Base-by-base conservation (phyloP, 2,888 invertebrate genomes). In the Lasioglossum lativentre region DNA sequence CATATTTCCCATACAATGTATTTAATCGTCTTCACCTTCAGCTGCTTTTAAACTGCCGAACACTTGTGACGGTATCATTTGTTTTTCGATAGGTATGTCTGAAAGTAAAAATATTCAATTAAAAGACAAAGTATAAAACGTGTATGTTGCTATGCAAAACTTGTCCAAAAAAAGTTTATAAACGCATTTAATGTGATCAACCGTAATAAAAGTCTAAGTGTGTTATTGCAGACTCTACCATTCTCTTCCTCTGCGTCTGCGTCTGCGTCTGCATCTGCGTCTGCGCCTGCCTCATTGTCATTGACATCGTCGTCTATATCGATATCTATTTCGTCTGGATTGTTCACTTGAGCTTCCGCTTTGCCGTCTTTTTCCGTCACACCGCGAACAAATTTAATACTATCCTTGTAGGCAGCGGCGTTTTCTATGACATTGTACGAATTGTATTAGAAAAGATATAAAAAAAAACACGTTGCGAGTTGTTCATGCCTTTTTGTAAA, bases 271-370 rank as follows among this genome's bases (percentile, higher is more conserved):
- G 34, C 34, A 3, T 34, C 34, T 34, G 34, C 34, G 34, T 34
- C 34, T 34, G 92, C 93, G 12, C 96, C 96, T 34, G 96, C 96
- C 70, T 96, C 96, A 73, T 96, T 96, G 8, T 97, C 97, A 30
- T 97, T 97, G 2, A 96, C 97, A 75, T 95, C 96, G 83, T 95
- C 96, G 84, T 97, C 97, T 89, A 97, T 97, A 92, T 97, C 98
- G 94, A 98, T 97, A 92, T 98, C 96, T 93, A 98, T 98, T 95
- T 98, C 98, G 95, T 98, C 98, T 30, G 98, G 98, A 96, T 98
- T 98, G 73, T 97, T 96, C 71, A 98, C 97, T 91, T 97, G 97
- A 83, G 96, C 95, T 47, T 94, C 95, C 85, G 97, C 97, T 75
- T 96, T 96, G 78, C 96, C 96, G 86, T 97, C 96, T 66, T 98